Evolutionary conservation across 2,888 invertebrate genomes (phyloP), one percentile per base, ranked within the genome.

Genomic region (Diploptera punctata): DNA sequence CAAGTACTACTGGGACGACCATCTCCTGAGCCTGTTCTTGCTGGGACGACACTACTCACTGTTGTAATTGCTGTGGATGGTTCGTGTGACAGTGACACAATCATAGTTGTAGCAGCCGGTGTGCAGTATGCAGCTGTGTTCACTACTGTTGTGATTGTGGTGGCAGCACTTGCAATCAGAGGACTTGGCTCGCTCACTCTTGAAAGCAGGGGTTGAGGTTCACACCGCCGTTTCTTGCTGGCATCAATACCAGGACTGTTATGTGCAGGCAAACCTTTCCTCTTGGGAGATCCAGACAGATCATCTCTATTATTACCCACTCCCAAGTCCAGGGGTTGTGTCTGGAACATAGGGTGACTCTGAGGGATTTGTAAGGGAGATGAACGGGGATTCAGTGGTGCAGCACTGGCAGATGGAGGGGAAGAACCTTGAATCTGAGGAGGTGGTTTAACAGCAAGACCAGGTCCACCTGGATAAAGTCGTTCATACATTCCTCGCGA

Each of bases 321-420:
- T 44, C 93, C 93, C 71, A 93, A 87, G 81, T 93, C 93, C 38
- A 93, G 84, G 13, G 93, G 93, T 80, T 93, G 93, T 72, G 91
- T 91, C 82, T 93, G 93, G 79, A 90, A 89, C 67, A 85, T 80
- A 70, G 74, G 21, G 47, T 18, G 74, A 69, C 71, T 71, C 67
- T 70, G 65, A 47, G 73, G 72, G 31, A 67, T 68, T 43, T 70
- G 68, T 19, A 70, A 60, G 21, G 76, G 74, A 47, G 75, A 70
- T 67, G 76, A 69, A 65, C 70, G 75, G 19, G 75, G 62, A 26
- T 76, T 68, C 61, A 77, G 68, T 68, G 76, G 52, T 70, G 69
- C 67, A 70, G 73, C 60, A 75, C 73, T 57, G 73, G 69, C 73
- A 72, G 73, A 61, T 49, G 73, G 72, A 65, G 71, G 74, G 70